Evolutionary conservation across 1,140 invertebrate species (phyloP).

Genomic region (Apis laboriosa): DNA sequence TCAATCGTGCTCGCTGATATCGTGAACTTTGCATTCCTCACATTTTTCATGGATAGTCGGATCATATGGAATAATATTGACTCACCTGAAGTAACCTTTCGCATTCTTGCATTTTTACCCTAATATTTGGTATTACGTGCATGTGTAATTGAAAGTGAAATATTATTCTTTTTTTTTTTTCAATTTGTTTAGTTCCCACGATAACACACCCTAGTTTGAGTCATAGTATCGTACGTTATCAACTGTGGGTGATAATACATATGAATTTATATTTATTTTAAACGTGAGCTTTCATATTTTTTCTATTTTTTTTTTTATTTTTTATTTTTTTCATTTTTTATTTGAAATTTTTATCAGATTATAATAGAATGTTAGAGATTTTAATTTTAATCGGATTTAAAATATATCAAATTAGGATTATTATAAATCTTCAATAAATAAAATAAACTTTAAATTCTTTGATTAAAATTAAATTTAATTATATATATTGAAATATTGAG

Average conservation of each 20-base stretch:
- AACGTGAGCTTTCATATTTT: neutral
- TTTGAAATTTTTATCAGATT: neutral
- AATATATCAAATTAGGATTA: neutral
- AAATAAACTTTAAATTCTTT: neutral
- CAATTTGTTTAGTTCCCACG: constrained; percentile 10
- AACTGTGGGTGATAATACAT: constrained; percentile 1
- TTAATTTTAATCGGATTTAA: neutral
- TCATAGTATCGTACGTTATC: constrained; percentile 31
- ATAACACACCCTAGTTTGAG: neutral
- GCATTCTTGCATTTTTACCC: constrained; percentile 27
- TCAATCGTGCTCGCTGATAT: constrained; percentile 39
- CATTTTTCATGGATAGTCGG: constrained; percentile 26
- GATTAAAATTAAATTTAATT: too few relatives aligned
- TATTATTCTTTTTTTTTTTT: neutral
- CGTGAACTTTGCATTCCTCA: constrained; percentile 46
- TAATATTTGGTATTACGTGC: neutral
- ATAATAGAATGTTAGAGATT: too few relatives aligned
- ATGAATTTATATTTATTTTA: constrained; percentile 17
- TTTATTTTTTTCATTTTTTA: neutral
- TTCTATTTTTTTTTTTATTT: neutral
- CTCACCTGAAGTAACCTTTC: constrained; percentile 26
- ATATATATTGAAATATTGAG: constrained; percentile 2
- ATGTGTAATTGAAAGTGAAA: neutral
- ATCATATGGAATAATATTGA: constrained; percentile 41
- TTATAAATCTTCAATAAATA: neutral